phyloP scores from a whole-genome alignment of 1,140 invertebrate species.

The Globodera ellingtonae region DNA sequence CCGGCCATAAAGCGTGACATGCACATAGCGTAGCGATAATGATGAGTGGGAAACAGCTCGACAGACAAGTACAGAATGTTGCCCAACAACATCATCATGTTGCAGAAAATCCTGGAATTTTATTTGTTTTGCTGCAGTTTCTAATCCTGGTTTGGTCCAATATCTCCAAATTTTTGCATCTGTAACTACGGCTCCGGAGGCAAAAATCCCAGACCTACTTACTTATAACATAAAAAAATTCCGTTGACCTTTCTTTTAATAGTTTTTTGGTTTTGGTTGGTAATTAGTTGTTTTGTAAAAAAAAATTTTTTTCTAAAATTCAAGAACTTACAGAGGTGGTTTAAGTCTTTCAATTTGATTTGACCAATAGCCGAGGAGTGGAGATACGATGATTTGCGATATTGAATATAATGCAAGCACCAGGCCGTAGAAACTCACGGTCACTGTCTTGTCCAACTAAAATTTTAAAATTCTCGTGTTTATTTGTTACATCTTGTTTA shows the following conservation, averaged over 20 bases:
- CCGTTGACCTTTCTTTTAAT: too few species aligned
- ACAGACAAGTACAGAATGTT: constrained; percentile 29
- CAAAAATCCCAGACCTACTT: too few species aligned
- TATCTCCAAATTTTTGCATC: too few species aligned
- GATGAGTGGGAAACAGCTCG: constrained; percentile 16
- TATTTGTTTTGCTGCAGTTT: too few species aligned
- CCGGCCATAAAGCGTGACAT: constrained; percentile 43
- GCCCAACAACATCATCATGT: constrained; percentile 36
- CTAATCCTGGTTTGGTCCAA: too few species aligned
- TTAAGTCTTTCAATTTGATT: constrained; percentile 29
- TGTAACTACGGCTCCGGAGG: too few species aligned
- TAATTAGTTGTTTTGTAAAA: too few species aligned
- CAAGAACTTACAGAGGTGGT: constrained; percentile 14
- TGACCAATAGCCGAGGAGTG: constrained; percentile 35
- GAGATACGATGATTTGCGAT: constrained; percentile 34
- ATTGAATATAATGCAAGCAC: constrained; percentile 32
- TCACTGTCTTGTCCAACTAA: constrained; percentile 27
- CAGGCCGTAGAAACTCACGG: constrained; percentile 27
- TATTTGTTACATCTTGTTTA: neutral
- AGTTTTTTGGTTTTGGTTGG: too few species aligned
- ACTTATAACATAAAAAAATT: too few species aligned
- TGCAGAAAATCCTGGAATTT: constrained; percentile 29
- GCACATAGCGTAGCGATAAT: constrained; percentile 31
- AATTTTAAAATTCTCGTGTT: neutral
- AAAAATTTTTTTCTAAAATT: neutral